A percentile compares a stretch with the other conserved stretches of the same genome.
Evolutionary conservation across 2,797 vertebrate genomes (phyloP).

Genomic region (Spinibarbus caldwelli): DNA sequence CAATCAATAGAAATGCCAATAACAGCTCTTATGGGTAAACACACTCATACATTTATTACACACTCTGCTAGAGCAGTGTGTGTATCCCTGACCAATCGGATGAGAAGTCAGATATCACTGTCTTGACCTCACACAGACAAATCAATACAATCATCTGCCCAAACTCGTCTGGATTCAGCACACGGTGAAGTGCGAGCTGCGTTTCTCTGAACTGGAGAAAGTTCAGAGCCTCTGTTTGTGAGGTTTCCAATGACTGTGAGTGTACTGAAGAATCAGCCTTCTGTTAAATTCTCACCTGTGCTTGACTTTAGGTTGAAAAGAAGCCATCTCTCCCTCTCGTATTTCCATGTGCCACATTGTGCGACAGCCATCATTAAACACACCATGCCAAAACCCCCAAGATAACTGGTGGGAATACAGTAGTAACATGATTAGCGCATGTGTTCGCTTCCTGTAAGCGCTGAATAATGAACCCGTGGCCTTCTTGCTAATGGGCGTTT

Average conservation of each 20-base stretch:
- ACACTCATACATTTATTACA: constrained; percentile 31
- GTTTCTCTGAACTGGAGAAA: constrained; percentile 12
- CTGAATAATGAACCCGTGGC: constrained; percentile 67
- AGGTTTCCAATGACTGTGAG: not conserved
- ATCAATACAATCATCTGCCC: constrained; percentile 36
- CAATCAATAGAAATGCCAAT: constrained; percentile 36
- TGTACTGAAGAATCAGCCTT: not conserved
- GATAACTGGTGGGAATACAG: constrained; percentile 6
- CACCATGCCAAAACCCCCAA: not conserved
- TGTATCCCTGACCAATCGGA: constrained; percentile 14
- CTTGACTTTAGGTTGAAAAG: not conserved
- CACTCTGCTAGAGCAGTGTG: not conserved
- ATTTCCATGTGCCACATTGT: not conserved
- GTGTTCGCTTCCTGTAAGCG: constrained; percentile 57
- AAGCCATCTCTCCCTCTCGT: not conserved
- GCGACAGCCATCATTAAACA: not conserved
- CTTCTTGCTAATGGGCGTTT: constrained; percentile 67
- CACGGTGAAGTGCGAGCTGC: not conserved
- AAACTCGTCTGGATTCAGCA: constrained; percentile 16
- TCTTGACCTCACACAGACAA: constrained; percentile 17
- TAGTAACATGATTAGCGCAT: constrained; percentile 61
- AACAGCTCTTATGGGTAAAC: constrained; percentile 29
- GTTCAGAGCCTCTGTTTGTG: not conserved
- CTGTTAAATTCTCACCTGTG: not conserved
- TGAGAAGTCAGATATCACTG: constrained; percentile 35